These are phyloP conservation scores for Proctacanthus coquilletti DNA, from an alignment of 1,140 invertebrate genomes.

Conservation along the genomic window DNA sequence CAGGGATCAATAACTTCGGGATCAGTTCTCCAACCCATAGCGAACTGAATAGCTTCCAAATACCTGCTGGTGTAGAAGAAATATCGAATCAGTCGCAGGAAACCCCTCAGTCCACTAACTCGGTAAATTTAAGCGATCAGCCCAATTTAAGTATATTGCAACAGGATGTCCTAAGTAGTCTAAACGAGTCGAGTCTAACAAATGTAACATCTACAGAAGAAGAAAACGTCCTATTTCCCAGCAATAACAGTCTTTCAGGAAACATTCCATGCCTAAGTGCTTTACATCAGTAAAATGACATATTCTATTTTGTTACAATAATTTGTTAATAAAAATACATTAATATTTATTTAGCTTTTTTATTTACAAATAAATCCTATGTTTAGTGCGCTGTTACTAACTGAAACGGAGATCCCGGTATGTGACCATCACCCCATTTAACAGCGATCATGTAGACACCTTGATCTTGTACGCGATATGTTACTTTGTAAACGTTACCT, in stretches of 20 bases:
- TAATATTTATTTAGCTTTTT: no score
- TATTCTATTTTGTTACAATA: no score
- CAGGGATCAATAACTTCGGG: neutral
- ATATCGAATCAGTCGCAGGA: neutral
- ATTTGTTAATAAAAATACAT: no score
- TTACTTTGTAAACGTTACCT: conserved; percentile 60
- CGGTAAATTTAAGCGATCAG: neutral
- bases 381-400: conserved; percentile 47
- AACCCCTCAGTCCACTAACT: neutral
- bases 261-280: no score
- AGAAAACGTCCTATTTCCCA: no score
- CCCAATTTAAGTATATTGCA: neutral
- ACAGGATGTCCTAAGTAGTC: neutral
- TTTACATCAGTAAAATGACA: no score
- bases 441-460: conserved; percentile 74
- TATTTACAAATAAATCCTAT: no score
- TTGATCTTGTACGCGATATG: conserved; percentile 53
- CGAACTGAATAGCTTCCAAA: neutral
- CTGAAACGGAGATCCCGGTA: conserved; percentile 77
- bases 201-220: neutral
- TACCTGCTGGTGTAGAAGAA: neutral
- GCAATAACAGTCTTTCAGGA: no score
- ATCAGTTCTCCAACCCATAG: neutral
- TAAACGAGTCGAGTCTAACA: neutral
- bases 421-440: conserved; percentile 83